phyloP scores from a whole-genome alignment of 2,113 vertebrate species.

The Arvicanthis niloticus region DNA sequence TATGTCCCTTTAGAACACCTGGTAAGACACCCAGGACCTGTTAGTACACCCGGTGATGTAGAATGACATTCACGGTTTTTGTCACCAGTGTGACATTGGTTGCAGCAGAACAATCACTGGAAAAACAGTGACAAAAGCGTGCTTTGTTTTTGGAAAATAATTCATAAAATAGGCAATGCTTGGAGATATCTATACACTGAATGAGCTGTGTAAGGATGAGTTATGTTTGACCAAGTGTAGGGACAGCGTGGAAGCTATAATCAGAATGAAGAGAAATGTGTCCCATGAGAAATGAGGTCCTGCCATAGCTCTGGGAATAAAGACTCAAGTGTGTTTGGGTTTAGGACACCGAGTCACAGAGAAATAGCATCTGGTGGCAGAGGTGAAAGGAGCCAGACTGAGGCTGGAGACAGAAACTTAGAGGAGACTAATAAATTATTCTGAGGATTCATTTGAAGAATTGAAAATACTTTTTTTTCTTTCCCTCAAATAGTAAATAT shows the following conservation, averaged over 20 bases:
- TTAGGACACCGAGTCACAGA: neutral
- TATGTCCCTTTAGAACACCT: neutral
- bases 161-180: neutral
- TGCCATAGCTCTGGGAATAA: neutral
- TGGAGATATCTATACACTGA: neutral
- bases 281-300: neutral
- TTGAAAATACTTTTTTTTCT: neutral
- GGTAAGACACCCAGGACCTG: neutral
- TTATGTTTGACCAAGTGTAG: neutral
- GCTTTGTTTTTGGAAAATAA: neutral
- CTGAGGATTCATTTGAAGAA: neutral
- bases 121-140: fast-evolving
- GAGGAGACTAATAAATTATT: neutral
- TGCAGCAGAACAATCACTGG: neutral
- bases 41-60: neutral
- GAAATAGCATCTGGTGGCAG: neutral
- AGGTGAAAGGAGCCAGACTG: neutral
- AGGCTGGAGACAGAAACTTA: neutral
- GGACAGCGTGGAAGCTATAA: neutral
- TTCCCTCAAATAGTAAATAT: conserved; percentile 16
- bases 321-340: neutral
- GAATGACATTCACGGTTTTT: neutral
- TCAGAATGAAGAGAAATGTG: neutral
- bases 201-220: neutral
- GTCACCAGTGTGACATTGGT: neutral